A percentile compares a stretch with the other conserved stretches of the same genome.
These are phyloP conservation scores for Drosophila prosaltans DNA, from an alignment of 1,140 invertebrate genomes.

Conservation along the genomic window DNA sequence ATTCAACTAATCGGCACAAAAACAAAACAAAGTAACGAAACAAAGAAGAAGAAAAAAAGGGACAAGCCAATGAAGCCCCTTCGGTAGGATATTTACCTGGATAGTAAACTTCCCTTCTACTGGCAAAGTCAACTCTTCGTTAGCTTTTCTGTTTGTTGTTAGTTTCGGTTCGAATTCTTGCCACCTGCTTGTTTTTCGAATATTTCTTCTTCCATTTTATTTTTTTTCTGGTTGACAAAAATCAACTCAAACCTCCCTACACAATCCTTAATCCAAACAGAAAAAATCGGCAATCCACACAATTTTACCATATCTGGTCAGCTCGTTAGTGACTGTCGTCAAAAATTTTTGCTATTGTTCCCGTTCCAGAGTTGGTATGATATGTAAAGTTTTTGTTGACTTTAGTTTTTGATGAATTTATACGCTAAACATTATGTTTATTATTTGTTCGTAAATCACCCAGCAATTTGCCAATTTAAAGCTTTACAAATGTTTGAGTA, in stretches of 20 bases:
- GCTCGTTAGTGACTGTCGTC: slow-evolving; percentile 24
- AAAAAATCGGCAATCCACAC: neutral
- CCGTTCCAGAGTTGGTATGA: slow-evolving; percentile 37
- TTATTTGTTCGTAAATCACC: slow-evolving; percentile 80
- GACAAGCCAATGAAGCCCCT: neutral
- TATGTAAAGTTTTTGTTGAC: slow-evolving; percentile 37
- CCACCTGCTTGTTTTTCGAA: slow-evolving; percentile 42
- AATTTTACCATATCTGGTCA: slow-evolving; percentile 53
- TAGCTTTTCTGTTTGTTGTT: slow-evolving; percentile 8
- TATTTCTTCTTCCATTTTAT: slow-evolving; percentile 19
- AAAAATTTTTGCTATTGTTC: slow-evolving; percentile 55
- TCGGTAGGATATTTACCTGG: slow-evolving; percentile 1
- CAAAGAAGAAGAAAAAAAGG: slow-evolving; percentile 28
- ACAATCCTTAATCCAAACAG: neutral
- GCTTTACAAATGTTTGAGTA: slow-evolving; percentile 42
- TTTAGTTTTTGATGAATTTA: slow-evolving; percentile 75
- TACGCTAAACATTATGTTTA: slow-evolving; percentile 77
- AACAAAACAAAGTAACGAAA: slow-evolving; percentile 27
- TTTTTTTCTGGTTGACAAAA: slow-evolving; percentile 4
- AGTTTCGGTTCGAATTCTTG: slow-evolving; percentile 3
- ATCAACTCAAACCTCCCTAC: neutral
- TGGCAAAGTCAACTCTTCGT: slow-evolving; percentile 51
- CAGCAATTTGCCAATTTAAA: slow-evolving; percentile 80
- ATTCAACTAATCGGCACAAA: slow-evolving; percentile 7
- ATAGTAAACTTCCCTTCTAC: slow-evolving; percentile 21